A percentile compares a stretch with the other conserved stretches of the same genome.
Conservation (phyloP, 2,888 invertebrate genomes). For the Gymnocheta viridis region DNA sequence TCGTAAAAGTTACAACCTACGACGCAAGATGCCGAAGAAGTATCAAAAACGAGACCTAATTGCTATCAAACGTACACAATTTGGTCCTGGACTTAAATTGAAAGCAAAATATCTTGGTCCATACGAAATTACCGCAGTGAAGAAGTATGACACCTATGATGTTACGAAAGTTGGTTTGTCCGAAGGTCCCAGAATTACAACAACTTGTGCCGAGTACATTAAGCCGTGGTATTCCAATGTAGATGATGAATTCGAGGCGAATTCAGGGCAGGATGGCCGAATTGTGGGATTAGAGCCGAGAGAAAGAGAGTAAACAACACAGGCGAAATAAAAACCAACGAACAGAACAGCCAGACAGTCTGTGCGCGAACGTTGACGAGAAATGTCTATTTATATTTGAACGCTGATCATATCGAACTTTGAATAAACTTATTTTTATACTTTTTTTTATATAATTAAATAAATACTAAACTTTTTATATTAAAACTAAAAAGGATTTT, state of each 20-base stretch:
- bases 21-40: constrained; percentile 41
- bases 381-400: too few species aligned
- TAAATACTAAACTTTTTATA: too few species aligned
- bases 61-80: constrained; percentile 77
- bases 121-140: too few species aligned
- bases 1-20: constrained; percentile 48
- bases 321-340: too few species aligned
- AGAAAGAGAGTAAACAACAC: neutral
- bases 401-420: too few species aligned
- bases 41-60: constrained; percentile 56
- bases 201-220: constrained; percentile 3
- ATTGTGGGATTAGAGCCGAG: constrained; percentile 15
- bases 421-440: too few species aligned
- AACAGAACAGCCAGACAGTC: too few species aligned
- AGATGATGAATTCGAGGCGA: neutral
- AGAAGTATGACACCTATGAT: neutral
- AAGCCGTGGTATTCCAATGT: neutral
- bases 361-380: too few species aligned
- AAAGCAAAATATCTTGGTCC: constrained; percentile 77
- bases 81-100: constrained; percentile 76
- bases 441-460: too few species aligned
- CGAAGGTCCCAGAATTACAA: neutral
- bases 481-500: too few species aligned
- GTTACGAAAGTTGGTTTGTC: neutral
- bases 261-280: constrained; percentile 71